Conservation (phyloP, 2,797 vertebrate genomes). For the Tinamus major region DNA sequence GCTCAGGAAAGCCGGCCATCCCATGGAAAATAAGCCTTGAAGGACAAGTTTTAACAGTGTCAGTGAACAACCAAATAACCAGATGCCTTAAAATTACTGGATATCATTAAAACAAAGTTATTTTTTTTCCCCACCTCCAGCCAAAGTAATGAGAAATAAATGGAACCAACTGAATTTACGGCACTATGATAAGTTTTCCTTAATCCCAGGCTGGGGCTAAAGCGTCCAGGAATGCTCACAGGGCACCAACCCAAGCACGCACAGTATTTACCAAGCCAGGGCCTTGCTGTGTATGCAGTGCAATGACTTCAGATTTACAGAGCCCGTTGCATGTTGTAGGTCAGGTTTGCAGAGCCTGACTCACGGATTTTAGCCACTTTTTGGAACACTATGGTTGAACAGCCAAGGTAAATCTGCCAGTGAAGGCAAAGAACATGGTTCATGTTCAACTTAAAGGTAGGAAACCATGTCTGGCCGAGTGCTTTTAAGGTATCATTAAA, state of each 20-base stretch:
- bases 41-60: constrained; percentile 25
- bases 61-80: not conserved
- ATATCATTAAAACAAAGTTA: not conserved
- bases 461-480: not conserved
- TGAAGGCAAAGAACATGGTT: not conserved
- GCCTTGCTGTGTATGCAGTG: not conserved
- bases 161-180: not conserved
- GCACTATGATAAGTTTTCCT: not conserved
- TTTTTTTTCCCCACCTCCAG: not conserved
- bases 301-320: not conserved
- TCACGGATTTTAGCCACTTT: not conserved
- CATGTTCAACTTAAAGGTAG: not conserved
- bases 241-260: not conserved
- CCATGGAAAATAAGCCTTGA: constrained; percentile 95
- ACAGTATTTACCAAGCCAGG: not conserved
- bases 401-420: not conserved
- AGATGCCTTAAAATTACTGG: not conserved
- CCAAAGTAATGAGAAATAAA: constrained; percentile 13
- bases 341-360: not conserved
- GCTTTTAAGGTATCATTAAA: not conserved
- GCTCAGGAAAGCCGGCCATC: constrained; percentile 96
- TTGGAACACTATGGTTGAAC: accelerated
- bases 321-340: not conserved
- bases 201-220: not conserved
- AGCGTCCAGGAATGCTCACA: not conserved